A percentile compares a stretch with the other conserved stretches of the same genome.
phyloP scores from a whole-genome alignment of 2,797 vertebrate species.

The Melanotaenia nigrans region DNA sequence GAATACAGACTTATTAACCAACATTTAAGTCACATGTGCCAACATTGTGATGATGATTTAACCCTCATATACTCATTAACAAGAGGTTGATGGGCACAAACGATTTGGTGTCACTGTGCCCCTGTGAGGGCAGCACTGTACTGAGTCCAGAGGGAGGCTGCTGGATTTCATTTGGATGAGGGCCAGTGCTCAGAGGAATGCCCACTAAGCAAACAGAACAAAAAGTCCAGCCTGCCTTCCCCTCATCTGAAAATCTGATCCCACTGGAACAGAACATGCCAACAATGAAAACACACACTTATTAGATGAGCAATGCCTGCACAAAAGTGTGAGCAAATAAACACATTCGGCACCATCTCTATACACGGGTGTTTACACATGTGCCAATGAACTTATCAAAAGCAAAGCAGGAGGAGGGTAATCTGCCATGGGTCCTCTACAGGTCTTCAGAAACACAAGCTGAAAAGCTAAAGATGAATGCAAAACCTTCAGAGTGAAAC shows the following conservation, averaged over 20 bases:
- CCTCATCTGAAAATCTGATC: conserved; percentile 51
- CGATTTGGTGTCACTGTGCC: conserved; percentile 33
- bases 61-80: conserved; percentile 11
- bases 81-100: conserved; percentile 20
- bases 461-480: not conserved
- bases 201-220: conserved; percentile 79
- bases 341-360: not conserved
- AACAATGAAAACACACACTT: conserved; percentile 38
- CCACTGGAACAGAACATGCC: conserved; percentile 25
- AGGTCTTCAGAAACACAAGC: conserved; percentile 1
- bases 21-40: not conserved
- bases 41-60: not conserved
- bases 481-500: not conserved
- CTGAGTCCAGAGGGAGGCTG: conserved; percentile 35
- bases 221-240: conserved; percentile 65
- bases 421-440: conserved; percentile 12
- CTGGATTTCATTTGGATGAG: conserved; percentile 58
- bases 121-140: conserved; percentile 50
- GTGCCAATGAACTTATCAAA: conserved; percentile 42
- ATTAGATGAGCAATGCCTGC: not conserved
- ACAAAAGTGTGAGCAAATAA: conserved; percentile 9
- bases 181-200: conserved; percentile 74
- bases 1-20: not conserved
- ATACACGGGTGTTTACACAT: not conserved
- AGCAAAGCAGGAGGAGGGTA: conserved; percentile 3